Conservation (phyloP, 2,797 vertebrate genomes). For the Gymnoscopelus microlampas region DNA sequence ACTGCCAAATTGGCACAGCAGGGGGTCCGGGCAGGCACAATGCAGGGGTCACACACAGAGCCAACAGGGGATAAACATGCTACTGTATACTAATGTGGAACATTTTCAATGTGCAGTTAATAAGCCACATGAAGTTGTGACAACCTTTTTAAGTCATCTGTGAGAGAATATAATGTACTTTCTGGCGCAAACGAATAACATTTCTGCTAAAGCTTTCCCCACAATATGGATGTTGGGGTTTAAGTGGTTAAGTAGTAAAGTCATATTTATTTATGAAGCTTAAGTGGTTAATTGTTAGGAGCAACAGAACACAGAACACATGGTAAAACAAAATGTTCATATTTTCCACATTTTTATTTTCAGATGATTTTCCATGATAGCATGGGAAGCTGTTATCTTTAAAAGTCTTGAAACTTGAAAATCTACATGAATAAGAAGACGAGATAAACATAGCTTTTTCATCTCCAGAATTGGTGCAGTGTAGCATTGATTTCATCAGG, state of each 20-base stretch:
- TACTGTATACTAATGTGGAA: not conserved
- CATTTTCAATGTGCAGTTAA: not conserved
- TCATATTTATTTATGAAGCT: no score
- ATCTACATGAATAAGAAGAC: constrained; percentile 54
- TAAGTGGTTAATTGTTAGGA: no score
- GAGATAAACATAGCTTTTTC: constrained; percentile 41
- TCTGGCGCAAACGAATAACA: no score
- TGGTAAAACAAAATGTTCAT: not conserved
- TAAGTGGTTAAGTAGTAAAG: no score
- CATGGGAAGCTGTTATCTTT: constrained; percentile 22
- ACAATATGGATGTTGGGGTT: no score
- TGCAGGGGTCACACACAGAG: not conserved
- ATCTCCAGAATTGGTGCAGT: constrained; percentile 22
- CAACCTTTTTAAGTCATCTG: not conserved
- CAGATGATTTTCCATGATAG: constrained; percentile 30
- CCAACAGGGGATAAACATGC: not conserved
- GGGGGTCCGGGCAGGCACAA: constrained; percentile 15
- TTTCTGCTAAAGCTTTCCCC: no score
- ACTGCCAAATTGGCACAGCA: constrained; percentile 17
- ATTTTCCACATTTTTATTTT: constrained; percentile 53
- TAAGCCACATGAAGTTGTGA: not conserved
- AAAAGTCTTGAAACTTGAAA: constrained; percentile 45
- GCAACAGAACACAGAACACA: not conserved
- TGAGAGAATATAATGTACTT: not conserved
- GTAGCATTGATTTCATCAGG: constrained; percentile 36